Evolutionary conservation across 2,888 invertebrate genomes (phyloP).

Genomic region (Galerucella calmariensis): DNA sequence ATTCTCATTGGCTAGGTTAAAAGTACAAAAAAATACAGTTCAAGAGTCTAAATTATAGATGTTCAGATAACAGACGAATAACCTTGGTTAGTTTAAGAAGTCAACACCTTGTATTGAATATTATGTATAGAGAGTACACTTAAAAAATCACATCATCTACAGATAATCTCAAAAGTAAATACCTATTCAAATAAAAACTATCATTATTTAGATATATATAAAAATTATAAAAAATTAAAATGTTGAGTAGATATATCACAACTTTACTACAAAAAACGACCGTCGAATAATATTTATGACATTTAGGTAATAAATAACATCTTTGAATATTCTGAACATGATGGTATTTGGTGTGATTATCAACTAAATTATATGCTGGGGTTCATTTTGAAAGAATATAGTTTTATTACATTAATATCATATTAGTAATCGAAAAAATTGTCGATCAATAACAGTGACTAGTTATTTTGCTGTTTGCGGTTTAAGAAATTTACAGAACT

Average conservation of each 20-base stretch:
- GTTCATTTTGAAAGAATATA: no score
- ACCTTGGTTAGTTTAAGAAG: conserved; percentile 6
- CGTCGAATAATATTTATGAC: conserved; percentile 14
- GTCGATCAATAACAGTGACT: no score
- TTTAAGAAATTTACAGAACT: no score
- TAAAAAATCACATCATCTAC: conserved; percentile 31
- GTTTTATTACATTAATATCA: no score
- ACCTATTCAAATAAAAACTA: conserved; percentile 15
- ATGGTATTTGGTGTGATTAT: conserved; percentile 12
- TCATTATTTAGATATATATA: conserved; percentile 7
- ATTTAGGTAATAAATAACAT: conserved; percentile 23
- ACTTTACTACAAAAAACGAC: conserved; percentile 19
- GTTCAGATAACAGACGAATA: not conserved
- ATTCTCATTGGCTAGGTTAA: not conserved
- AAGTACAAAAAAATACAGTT: not conserved
- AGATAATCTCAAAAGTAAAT: conserved; percentile 31
- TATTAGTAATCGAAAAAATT: no score
- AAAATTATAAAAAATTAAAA: conserved; percentile 21
- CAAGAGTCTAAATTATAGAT: not conserved
- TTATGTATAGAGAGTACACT: conserved; percentile 20
- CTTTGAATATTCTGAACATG: conserved; percentile 15
- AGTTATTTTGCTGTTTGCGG: no score
- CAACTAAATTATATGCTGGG: conserved; percentile 1
- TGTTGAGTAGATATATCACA: conserved; percentile 32
- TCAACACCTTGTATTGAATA: conserved; percentile 17